These are phyloP conservation scores for Alviniconcha strummeri DNA, from an alignment of 2,888 invertebrate genomes.

Conservation along the genomic window DNA sequence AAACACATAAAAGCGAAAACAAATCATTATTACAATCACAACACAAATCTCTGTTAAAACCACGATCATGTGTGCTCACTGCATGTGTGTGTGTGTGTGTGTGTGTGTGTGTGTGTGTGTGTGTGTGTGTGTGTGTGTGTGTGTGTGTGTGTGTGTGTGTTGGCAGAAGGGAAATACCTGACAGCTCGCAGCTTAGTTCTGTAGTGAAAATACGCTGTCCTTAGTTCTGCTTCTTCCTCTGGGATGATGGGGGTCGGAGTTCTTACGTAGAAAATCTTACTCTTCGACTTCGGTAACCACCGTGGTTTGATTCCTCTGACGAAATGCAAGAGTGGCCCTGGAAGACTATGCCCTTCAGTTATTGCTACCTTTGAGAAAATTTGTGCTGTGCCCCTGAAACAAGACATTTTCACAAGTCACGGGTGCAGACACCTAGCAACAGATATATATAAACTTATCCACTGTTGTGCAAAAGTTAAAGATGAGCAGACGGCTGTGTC, in stretches of 20 bases:
- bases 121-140: too few species aligned
- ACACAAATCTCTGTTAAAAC: too few species aligned
- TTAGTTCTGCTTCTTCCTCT: constrained; percentile 52
- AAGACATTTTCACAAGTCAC: constrained; percentile 8
- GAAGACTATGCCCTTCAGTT: constrained; percentile 2
- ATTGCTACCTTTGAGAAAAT: not conserved
- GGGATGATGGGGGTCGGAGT: constrained; percentile 54
- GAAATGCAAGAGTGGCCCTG: constrained; percentile 35
- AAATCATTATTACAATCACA: too few species aligned
- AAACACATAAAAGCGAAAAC: too few species aligned
- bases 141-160: too few species aligned
- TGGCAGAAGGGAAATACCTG: constrained; percentile 24
- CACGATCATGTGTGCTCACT: too few species aligned
- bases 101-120: too few species aligned
- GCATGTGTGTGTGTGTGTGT: too few species aligned
- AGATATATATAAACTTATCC: too few species aligned
- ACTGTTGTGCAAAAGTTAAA: too few species aligned
- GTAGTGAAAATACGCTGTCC: constrained; percentile 46
- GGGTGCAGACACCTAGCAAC: too few species aligned
- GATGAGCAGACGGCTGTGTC: too few species aligned
- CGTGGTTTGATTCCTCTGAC: constrained; percentile 64
- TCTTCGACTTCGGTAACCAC: constrained; percentile 59
- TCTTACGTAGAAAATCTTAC: constrained; percentile 61
- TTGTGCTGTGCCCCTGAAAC: not conserved
- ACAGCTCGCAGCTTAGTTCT: constrained; percentile 50